These are phyloP conservation scores for Xiphorhynchus elegans DNA, from an alignment of 2,113 vertebrate genomes.

Conservation along the genomic window DNA sequence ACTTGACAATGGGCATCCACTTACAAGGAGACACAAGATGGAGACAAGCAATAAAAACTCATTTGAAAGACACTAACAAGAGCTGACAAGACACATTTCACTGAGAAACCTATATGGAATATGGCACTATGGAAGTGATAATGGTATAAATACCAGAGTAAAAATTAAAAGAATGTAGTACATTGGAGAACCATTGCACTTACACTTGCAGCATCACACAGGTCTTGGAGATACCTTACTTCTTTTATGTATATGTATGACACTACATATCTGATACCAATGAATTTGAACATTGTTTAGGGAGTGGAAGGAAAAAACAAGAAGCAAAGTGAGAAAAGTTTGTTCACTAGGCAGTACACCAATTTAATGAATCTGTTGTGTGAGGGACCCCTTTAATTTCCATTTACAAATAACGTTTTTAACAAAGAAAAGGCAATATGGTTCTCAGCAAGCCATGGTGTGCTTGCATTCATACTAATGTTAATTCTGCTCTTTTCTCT, in stretches of 20 bases:
- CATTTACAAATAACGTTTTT: background rate
- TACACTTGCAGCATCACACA: background rate
- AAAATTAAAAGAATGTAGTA: background rate
- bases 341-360: background rate
- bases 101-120: background rate
- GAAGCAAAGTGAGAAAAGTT: background rate
- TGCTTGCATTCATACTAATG: background rate
- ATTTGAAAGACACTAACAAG: background rate
- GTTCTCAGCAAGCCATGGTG: background rate
- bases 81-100: background rate
- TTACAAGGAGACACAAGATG: background rate
- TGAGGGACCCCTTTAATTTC: background rate
- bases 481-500: background rate
- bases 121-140: background rate
- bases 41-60: background rate
- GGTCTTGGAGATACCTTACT: background rate
- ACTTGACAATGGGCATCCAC: background rate
- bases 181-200: background rate
- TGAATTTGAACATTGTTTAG: background rate
- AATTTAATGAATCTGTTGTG: background rate
- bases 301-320: background rate
- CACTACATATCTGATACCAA: background rate
- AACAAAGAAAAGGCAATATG: background rate
- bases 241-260: rapidly evolving
- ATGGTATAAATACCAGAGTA: background rate